Conservation (phyloP, 2,888 invertebrate species). For the Cataglyphis livida region DNA sequence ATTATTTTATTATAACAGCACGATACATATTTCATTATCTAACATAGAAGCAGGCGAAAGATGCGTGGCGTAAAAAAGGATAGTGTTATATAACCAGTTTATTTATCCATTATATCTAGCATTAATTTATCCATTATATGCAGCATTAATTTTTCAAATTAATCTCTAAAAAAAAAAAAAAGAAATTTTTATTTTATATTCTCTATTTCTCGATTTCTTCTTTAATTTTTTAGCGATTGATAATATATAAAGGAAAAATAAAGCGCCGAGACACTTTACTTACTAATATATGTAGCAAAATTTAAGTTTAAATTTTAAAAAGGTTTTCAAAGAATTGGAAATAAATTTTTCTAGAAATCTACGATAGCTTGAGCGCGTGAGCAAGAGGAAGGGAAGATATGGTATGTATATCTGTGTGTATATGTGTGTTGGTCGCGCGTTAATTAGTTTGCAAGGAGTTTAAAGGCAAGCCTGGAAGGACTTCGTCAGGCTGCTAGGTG, state of each 20-base stretch:
- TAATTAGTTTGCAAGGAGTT: slow-evolving; percentile 79
- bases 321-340: not conserved
- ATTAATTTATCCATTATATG: not conserved
- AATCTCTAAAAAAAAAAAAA: not conserved
- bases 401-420: slow-evolving; percentile 50
- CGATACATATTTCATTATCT: not conserved
- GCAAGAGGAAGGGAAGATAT: slow-evolving; percentile 28
- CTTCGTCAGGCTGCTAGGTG: slow-evolving; percentile 78
- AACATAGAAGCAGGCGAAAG: not conserved
- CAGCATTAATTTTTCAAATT: not conserved
- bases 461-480: slow-evolving; percentile 70
- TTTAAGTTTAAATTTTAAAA: not conserved
- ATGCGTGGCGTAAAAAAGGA: not conserved
- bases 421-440: slow-evolving; percentile 71
- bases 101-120: slow-evolving; percentile 17
- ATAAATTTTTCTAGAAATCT: slow-evolving; percentile 30
- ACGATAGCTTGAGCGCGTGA: slow-evolving; percentile 21
- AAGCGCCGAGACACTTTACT: not conserved
- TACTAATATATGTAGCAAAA: not conserved
- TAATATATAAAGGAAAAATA: not conserved
- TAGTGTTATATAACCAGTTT: not conserved
- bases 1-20: not conserved
- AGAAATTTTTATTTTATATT: not conserved
- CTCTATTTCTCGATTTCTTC: not conserved
- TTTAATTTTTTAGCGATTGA: not conserved